Conservation (phyloP, 2,797 vertebrate genomes). For the Eutrigla gurnardus region DNA sequence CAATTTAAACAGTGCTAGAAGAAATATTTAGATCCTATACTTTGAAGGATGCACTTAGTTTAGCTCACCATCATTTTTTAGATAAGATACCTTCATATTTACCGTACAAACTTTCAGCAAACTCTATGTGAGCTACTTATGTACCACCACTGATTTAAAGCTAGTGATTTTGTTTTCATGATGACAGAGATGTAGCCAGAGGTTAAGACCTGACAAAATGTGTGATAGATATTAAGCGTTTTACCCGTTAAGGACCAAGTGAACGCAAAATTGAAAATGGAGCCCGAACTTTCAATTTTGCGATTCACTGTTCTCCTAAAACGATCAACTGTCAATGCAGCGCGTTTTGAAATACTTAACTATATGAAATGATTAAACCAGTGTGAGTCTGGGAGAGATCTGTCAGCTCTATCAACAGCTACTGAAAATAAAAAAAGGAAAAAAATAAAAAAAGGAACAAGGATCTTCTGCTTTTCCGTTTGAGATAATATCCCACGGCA, state of each 20-base stretch:
- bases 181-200: not conserved
- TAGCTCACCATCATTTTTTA: not conserved
- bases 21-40: not conserved
- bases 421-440: not conserved
- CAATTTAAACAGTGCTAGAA: not conserved
- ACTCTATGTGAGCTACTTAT: not conserved
- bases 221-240: not conserved
- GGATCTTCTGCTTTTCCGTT: constrained; percentile 78
- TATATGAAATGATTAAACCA: constrained; percentile 15
- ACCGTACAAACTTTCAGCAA: not conserved
- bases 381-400: constrained; percentile 12
- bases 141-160: not conserved
- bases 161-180: no score
- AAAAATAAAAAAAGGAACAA: constrained; percentile 66
- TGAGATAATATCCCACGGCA: constrained; percentile 70
- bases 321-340: not conserved
- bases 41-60: no score
- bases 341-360: not conserved
- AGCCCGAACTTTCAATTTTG: no score
- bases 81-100: not conserved
- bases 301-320: not conserved
- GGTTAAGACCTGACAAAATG: not conserved
- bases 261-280: not conserved
- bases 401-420: constrained; percentile 27
- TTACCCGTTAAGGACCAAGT: not conserved